Conservation (phyloP, 2,113 vertebrate species). For the Corythornis cristatus region DNA sequence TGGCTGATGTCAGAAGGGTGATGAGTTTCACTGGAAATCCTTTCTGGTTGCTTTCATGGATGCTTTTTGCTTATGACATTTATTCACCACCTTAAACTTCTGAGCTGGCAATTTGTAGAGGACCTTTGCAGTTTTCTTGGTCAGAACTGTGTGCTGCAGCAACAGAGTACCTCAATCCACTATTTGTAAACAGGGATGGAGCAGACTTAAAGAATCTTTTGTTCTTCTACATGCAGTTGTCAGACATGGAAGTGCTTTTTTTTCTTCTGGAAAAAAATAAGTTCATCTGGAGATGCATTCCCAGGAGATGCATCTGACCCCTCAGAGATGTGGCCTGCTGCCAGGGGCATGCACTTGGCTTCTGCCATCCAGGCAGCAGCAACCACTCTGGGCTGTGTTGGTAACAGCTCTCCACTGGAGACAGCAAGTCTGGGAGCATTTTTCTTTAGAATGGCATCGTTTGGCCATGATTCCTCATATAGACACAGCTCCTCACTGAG, state of each 20-base stretch:
- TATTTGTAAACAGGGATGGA: neutral
- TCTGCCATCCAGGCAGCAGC: neutral
- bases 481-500: neutral
- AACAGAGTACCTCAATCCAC: accelerated
- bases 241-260: neutral
- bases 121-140: neutral
- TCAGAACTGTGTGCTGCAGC: neutral
- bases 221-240: neutral
- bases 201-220: neutral
- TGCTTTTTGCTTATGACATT: neutral
- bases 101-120: neutral
- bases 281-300: neutral
- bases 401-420: neutral
- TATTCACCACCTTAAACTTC: accelerated
- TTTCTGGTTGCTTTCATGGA: neutral
- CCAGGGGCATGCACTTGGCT: neutral
- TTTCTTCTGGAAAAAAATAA: neutral
- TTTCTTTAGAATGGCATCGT: neutral
- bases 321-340: neutral
- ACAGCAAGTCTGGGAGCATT: slow-evolving; percentile 21
- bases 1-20: neutral
- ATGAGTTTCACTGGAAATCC: neutral
- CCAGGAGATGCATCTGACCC: neutral
- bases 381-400: neutral
- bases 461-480: slow-evolving; percentile 7